Percentiles rank a stretch among this genome's conserved stretches.
Conservation (phyloP, 2,797 vertebrate genomes). For the Discoglossus pictus region DNA sequence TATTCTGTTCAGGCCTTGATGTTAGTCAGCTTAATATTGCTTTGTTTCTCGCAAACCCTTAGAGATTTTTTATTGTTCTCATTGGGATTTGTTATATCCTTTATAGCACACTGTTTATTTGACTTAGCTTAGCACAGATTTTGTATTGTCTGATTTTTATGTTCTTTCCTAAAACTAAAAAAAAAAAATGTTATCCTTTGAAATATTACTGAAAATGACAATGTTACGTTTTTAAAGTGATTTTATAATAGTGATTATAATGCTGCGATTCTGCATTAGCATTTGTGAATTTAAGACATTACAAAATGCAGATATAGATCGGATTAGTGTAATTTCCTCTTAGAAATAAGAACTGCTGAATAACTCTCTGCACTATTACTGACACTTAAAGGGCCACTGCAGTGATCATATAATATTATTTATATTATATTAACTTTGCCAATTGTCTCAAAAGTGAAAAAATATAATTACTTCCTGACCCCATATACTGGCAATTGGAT, state of each 20-base stretch:
- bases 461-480: too few species aligned
- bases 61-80: constrained; percentile 11
- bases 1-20: constrained; percentile 1
- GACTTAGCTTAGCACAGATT: constrained; percentile 1
- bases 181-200: constrained; percentile 2
- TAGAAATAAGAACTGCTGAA: too few species aligned
- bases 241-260: neutral
- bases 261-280: constrained; percentile 3
- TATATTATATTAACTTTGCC: too few species aligned
- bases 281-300: constrained; percentile 1
- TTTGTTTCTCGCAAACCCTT: constrained; percentile 27
- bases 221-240: neutral
- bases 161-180: constrained; percentile 14
- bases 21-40: constrained; percentile 14
- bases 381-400: too few species aligned
- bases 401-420: too few species aligned
- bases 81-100: constrained; percentile 6
- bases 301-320: neutral
- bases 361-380: too few species aligned
- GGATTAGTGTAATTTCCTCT: too few species aligned
- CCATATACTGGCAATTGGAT: too few species aligned
- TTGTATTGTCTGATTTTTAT: neutral
- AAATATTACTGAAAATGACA: constrained; percentile 1
- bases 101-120: constrained; percentile 7
- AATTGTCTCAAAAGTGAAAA: too few species aligned